Evolutionary conservation across 2,113 vertebrate species (phyloP).

Genomic region (Andinoacara biseriatus): DNA sequence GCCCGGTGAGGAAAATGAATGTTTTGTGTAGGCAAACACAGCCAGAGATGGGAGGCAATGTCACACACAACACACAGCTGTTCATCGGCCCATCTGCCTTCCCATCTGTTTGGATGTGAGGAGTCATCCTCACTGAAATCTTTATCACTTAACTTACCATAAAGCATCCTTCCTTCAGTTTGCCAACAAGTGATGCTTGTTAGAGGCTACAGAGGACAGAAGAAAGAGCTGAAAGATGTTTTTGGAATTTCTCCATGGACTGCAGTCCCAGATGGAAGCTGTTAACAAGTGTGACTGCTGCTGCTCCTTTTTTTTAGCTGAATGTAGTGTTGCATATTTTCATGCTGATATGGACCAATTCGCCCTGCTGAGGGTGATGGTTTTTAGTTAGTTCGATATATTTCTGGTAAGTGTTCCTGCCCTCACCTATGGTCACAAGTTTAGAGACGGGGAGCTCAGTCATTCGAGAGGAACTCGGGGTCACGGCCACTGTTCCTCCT

Average conservation of each 20-base stretch:
- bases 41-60: not conserved
- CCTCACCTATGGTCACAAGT: no score
- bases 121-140: not conserved
- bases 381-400: not conserved
- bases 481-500: no score
- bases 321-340: not conserved
- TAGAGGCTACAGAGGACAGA: not conserved
- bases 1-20: not conserved
- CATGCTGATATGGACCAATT: not conserved
- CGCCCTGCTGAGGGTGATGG: not conserved
- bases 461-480: no score
- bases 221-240: not conserved
- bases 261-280: not conserved
- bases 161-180: not conserved
- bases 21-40: not conserved
- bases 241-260: not conserved
- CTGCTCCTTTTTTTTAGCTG: not conserved
- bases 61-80: constrained; percentile 13
- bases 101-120: constrained; percentile 15
- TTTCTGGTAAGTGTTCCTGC: no score
- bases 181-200: not conserved
- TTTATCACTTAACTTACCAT: not conserved
- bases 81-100: not conserved
- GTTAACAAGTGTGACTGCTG: not conserved
- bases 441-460: no score